These are phyloP conservation scores for Pogonognathellus flavescens DNA, from an alignment of 1,140 invertebrate genomes.

Conservation along the genomic window DNA sequence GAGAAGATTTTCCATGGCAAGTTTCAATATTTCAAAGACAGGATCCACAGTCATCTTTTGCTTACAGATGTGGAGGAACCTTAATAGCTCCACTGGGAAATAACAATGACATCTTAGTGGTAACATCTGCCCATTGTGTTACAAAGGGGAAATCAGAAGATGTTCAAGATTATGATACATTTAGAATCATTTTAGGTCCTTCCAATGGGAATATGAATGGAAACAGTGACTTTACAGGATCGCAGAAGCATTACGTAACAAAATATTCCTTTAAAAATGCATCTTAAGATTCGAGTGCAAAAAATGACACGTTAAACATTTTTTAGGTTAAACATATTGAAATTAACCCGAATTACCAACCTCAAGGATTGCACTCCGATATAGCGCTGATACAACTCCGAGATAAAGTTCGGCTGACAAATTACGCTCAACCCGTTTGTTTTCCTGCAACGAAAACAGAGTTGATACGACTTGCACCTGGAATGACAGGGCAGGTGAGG, in stretches of 20 bases:
- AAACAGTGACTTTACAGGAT: conserved; percentile 38
- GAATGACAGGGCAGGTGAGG: background rate
- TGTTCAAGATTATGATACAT: background rate
- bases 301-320: no score
- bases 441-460: conserved; percentile 46
- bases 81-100: conserved; percentile 42
- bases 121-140: conserved; percentile 56
- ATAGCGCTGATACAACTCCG: conserved; percentile 53
- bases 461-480: conserved; percentile 23
- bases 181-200: conserved; percentile 51
- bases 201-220: conserved; percentile 46
- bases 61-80: conserved; percentile 54
- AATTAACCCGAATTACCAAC: conserved; percentile 52
- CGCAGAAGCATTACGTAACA: conserved; percentile 46
- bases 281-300: no score
- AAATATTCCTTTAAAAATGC: background rate
- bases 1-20: conserved; percentile 57
- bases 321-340: conserved; percentile 52
- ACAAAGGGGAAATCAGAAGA: conserved; percentile 19
- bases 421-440: conserved; percentile 44
- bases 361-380: conserved; percentile 37
- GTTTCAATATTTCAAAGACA: conserved; percentile 53
- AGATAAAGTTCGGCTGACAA: conserved; percentile 16
- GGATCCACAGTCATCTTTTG: conserved; percentile 1
- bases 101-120: conserved; percentile 17